Percentiles rank a stretch among this genome's conserved stretches.
These are phyloP conservation scores for Melangyna quadrimaculata DNA, from an alignment of 2,888 invertebrate species.

Conservation along the genomic window DNA sequence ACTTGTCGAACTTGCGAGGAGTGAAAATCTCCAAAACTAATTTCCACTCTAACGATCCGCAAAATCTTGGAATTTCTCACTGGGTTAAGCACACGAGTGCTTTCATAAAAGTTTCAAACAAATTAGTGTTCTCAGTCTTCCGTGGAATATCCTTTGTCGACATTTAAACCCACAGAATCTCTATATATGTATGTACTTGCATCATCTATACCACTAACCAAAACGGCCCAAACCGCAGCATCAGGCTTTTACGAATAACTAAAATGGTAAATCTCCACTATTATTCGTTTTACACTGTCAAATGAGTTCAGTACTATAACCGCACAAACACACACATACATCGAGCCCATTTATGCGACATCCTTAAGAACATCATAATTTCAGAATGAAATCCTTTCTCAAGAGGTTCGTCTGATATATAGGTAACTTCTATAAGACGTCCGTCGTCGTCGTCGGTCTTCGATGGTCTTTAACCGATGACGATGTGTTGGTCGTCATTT, in stretches of 20 bases:
- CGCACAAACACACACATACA: constrained; percentile 8
- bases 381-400: constrained; percentile 33
- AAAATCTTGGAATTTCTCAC: constrained; percentile 70
- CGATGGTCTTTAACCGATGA: background rate
- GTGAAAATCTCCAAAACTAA: constrained; percentile 43
- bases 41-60: constrained; percentile 64
- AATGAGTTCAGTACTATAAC: constrained; percentile 21
- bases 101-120: constrained; percentile 69
- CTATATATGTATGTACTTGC: too few relatives aligned
- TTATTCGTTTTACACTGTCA: constrained; percentile 23
- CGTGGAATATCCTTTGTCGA: constrained; percentile 51
- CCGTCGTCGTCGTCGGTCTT: background rate
- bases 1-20: constrained; percentile 10
- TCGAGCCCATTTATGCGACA: constrained; percentile 34
- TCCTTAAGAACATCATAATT: constrained; percentile 56
- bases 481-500: background rate
- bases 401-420: background rate
- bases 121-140: constrained; percentile 59
- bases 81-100: constrained; percentile 62
- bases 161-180: background rate
- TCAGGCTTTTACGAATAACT: constrained; percentile 12
- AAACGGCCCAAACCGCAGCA: background rate
- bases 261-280: constrained; percentile 23
- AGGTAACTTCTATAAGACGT: constrained; percentile 21
- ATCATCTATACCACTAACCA: background rate